Base-by-base conservation (phyloP, 2,113 vertebrate species). In the Campylomormyrus numenius region DNA sequence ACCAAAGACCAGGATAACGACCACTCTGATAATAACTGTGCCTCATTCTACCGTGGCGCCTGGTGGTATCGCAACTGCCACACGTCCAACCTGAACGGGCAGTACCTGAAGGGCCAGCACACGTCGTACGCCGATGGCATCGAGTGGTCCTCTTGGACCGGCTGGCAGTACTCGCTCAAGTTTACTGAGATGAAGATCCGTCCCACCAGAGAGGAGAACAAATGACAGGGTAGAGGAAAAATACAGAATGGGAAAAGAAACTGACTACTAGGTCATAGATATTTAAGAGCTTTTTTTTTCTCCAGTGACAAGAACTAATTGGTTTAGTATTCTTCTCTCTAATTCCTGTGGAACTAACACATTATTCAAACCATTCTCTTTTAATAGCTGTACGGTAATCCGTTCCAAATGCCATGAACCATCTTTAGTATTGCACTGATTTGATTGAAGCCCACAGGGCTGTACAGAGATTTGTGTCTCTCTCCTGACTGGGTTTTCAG, bases 1-100 rank as follows among this genome's bases (percentile, higher is more conserved):
- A 99, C 98, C 91, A 99, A 98, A 94, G 98, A 99, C 96, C 94
- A 95, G 85, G 98, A 99, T 94, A 97, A 98, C 3, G 98, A 99
- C 95, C 98, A 98, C 94, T 99, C 98, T 0, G 98, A 99, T 95
- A 99, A 99, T 95, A 99, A 99, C 96, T 99, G 98, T 0, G 98
- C 98, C 0, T 95, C 98, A 2, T 99, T 99, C 95, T 99, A 99
- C 96, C 98, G 97, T 0, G 98, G 98, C 0, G 98, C 98, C 90
- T 99, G 98, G 98, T 99, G 98, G 98, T 99, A 99, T 94, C 98
- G 98, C 91, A 99, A 98, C 94, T 99, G 98, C 95, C 98, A 99
- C 96, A 99, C 98, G 1, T 98, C 97, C 95, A 99, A 99, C 96
- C 97, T 99, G 88, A 99, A 99, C 0, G 98, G 98, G 74, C 98